A percentile compares a stretch with the other conserved stretches of the same genome.
Conservation (phyloP, 2,113 vertebrate species). For the Pseudorasbora parva region DNA sequence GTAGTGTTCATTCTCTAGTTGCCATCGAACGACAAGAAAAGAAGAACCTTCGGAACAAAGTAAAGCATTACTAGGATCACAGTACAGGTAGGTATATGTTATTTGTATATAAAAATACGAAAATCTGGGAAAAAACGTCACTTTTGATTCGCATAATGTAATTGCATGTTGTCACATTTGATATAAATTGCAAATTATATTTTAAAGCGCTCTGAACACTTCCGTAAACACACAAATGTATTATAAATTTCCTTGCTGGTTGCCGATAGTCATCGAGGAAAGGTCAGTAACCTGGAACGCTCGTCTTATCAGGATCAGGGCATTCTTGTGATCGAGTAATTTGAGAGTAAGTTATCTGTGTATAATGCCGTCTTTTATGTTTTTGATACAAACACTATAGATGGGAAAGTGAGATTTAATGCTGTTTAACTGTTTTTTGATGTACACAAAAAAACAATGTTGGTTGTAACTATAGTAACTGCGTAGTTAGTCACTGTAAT, state of each 20-base stretch:
- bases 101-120: neutral
- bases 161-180: neutral
- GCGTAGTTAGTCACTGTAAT: too few relatives aligned
- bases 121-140: neutral
- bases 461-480: too few relatives aligned
- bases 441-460: neutral
- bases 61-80: neutral
- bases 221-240: constrained; percentile 15
- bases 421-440: neutral
- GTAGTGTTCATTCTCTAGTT: neutral
- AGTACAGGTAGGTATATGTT: neutral
- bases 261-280: neutral
- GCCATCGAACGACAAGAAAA: neutral
- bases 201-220: neutral
- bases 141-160: neutral
- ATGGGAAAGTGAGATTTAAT: neutral
- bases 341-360: constrained; percentile 27
- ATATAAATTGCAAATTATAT: too few relatives aligned
- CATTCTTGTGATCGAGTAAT: neutral
- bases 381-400: neutral
- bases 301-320: neutral
- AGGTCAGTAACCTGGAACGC: constrained; percentile 4
- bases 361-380: neutral
- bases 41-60: neutral
- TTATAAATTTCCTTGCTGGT: neutral